A percentile compares a stretch with the other conserved stretches of the same genome.
Evolutionary conservation across 2,797 vertebrate genomes (phyloP).

Genomic region (Parotocinclus haroldoi): DNA sequence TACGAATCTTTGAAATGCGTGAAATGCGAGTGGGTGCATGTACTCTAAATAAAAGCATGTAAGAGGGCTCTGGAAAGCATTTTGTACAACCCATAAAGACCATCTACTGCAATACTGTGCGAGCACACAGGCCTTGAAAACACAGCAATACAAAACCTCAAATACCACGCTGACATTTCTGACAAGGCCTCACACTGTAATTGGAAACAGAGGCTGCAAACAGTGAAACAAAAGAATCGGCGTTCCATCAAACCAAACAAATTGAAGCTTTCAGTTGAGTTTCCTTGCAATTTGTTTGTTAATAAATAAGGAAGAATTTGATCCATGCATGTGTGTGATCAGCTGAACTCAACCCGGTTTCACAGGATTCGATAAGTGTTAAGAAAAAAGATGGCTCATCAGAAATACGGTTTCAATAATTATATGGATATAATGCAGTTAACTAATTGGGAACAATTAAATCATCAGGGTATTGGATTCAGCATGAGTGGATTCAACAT

Average conservation of each 20-base stretch:
- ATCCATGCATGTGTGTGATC: not conserved
- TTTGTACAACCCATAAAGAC: constrained; percentile 32
- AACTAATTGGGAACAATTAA: too few relatives aligned
- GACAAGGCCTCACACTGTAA: constrained; percentile 35
- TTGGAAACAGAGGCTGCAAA: constrained; percentile 43
- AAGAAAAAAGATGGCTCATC: too few relatives aligned
- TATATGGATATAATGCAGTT: too few relatives aligned
- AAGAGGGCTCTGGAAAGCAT: constrained; percentile 42
- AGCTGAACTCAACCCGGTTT: not conserved
- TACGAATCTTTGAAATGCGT: too few relatives aligned
- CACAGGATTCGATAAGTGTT: not conserved
- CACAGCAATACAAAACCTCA: constrained; percentile 33
- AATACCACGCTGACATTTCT: constrained; percentile 41
- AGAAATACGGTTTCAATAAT: not conserved
- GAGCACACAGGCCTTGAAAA: constrained; percentile 31
- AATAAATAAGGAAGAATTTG: constrained; percentile 20
- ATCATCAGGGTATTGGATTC: too few relatives aligned
- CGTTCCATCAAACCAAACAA: constrained; percentile 23
- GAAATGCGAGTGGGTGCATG: too few relatives aligned
- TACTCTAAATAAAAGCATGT: not conserved
- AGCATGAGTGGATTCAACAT: too few relatives aligned
- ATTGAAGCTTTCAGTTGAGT: constrained; percentile 16
- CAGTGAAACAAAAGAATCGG: constrained; percentile 22
- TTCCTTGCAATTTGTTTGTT: constrained; percentile 18
- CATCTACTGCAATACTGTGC: constrained; percentile 27